These are phyloP conservation scores for Ictalurus punctatus DNA, from an alignment of 2,113 vertebrate species.

Conservation along the genomic window DNA sequence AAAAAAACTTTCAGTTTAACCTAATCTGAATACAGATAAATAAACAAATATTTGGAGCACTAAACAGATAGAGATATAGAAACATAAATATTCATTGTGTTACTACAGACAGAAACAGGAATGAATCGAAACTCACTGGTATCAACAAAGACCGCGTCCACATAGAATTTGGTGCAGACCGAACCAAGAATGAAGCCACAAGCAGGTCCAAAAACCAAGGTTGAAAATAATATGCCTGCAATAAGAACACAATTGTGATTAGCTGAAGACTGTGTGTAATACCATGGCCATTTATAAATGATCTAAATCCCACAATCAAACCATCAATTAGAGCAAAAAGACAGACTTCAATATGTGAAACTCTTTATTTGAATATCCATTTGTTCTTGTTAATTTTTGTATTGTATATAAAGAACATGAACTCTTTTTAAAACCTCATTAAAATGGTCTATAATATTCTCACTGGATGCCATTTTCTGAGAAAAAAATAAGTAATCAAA, in stretches of 20 bases:
- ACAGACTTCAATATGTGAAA: neutral
- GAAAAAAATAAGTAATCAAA: neutral
- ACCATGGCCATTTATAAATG: neutral
- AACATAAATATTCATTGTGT: too few relatives aligned
- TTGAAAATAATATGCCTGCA: slow-evolving; percentile 96
- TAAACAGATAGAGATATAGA: neutral
- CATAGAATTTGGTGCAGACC: slow-evolving; percentile 97
- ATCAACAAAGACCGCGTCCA: slow-evolving; percentile 95
- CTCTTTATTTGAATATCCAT: neutral
- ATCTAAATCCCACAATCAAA: neutral
- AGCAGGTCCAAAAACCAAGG: slow-evolving; percentile 95
- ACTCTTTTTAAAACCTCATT: neutral
- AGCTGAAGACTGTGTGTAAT: neutral
- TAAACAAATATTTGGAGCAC: neutral
- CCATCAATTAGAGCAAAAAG: neutral
- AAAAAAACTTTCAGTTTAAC: neutral
- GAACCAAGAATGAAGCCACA: slow-evolving; percentile 98
- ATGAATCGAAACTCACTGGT: slow-evolving; percentile 78
- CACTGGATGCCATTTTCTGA: neutral
- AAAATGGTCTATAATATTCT: neutral
- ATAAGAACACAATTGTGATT: slow-evolving; percentile 40
- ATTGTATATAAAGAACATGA: neutral
- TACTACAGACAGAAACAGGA: neutral
- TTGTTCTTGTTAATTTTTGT: neutral
- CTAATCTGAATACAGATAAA: neutral